Percentiles rank a stretch among this genome's conserved stretches.
phyloP scores from a whole-genome alignment of 2,888 invertebrate species.

The Bursaphelenchus okinawaensis region DNA sequence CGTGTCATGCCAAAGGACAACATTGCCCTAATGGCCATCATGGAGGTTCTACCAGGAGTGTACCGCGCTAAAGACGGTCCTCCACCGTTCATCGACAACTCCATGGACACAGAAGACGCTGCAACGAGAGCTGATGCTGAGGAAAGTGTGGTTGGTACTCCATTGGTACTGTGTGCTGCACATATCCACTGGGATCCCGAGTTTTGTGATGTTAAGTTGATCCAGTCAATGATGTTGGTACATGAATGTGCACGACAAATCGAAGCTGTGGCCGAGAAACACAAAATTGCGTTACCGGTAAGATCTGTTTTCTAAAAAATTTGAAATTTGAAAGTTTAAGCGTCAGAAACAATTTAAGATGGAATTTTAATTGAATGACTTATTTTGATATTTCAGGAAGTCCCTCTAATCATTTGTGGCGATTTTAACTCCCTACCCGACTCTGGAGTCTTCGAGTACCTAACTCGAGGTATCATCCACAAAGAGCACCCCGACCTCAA shows the following conservation, averaged over 20 bases:
- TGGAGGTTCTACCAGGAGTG: slow-evolving; percentile 7
- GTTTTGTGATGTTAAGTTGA: slow-evolving; percentile 96
- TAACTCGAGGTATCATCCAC: slow-evolving; percentile 81
- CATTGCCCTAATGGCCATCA: slow-evolving; percentile 86
- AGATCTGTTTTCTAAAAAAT: not conserved
- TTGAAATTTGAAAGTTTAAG: no score
- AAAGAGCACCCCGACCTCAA: slow-evolving; percentile 93
- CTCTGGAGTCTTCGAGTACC: slow-evolving; percentile 92
- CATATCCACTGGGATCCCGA: slow-evolving; percentile 99
- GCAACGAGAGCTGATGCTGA: slow-evolving; percentile 17
- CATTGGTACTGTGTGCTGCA: slow-evolving; percentile 89
- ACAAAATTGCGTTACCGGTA: slow-evolving; percentile 11
- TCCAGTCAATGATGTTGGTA: slow-evolving; percentile 97
- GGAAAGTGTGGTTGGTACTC: slow-evolving; percentile 70
- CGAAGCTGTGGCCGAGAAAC: slow-evolving; percentile 65
- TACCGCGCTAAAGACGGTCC: not conserved
- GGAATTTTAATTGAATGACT: slow-evolving; percentile 56
- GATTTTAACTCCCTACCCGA: slow-evolving; percentile 97
- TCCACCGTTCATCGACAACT: not conserved
- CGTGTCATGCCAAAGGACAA: slow-evolving; percentile 96
- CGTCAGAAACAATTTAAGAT: no score
- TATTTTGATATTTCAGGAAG: slow-evolving; percentile 68
- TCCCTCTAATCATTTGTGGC: slow-evolving; percentile 88
- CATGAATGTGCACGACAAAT: slow-evolving; percentile 82
- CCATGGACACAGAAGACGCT: not conserved